Evolutionary conservation across 2,113 vertebrate species (phyloP), one percentile per base, ranked within the genome.

Genomic region (Podiceps cristatus): DNA sequence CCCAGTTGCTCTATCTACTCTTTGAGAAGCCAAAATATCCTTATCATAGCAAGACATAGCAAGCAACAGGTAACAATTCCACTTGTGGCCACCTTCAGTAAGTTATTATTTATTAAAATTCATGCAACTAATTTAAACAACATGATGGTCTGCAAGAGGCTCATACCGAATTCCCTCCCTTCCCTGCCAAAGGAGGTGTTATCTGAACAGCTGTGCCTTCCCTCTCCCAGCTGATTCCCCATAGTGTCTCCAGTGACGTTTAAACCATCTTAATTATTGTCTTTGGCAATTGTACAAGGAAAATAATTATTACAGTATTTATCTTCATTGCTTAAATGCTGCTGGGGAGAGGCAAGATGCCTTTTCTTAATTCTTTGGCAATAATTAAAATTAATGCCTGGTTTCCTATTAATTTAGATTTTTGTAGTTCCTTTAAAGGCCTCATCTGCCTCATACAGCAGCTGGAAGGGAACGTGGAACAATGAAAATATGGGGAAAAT

Each of bases 261-360:
- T 89, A 87, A 93, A 68, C 53, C 0, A 0, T 72, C 60, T 87
- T 89, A 89, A 96, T 96, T 87, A 96, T 79, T 93, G 73, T 58
- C 40, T 90, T 91, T 87, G 87, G 69, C 73, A 93, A 82, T 28
- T 62, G 20, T 53, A 66, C 60, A 84, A 84, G 49, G 40, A 88
- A 97, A 97, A 91, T 89, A 84, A 94, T 95, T 85, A 79, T 93
- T 82, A 82, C 27, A 53, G 18, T 75, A 73, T 87, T 96, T 81
- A 68, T 90, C 60, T 86, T 83, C 56, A 84, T 85, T 95, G 83
- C 28, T 87, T 93, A 93, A 95, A 78, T 82, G 53, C 31, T 96
- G 37, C 56, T 82, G 44, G 29, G n/a, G 24, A 94, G 53, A 93
- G 29, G 19, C 23, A 84, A 68, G 44, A 94, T 49, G 56, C 3